These are phyloP conservation scores for Euglossa dilemma DNA, from an alignment of 1,140 invertebrate genomes.

Conservation along the genomic window DNA sequence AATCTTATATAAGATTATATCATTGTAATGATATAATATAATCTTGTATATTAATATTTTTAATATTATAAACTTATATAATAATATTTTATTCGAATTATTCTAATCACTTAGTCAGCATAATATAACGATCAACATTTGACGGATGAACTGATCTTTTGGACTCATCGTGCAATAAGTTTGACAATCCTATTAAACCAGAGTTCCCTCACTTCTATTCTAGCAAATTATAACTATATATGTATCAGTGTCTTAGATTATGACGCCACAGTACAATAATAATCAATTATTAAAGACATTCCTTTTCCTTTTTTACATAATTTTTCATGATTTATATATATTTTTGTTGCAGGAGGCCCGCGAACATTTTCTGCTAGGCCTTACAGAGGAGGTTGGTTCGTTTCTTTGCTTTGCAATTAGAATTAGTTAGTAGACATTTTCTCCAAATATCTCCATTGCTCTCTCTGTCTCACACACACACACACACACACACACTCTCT, in stretches of 20 bases:
- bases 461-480: too few relatives aligned
- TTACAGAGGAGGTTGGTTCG: constrained; percentile 82
- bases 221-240: background rate
- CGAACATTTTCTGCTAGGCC: constrained; percentile 81
- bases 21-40: too few relatives aligned
- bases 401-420: constrained; percentile 79
- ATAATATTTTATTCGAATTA: too few relatives aligned
- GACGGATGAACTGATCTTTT: too few relatives aligned
- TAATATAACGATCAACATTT: too few relatives aligned
- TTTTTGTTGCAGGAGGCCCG: constrained; percentile 82
- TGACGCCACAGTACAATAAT: constrained; percentile 36
- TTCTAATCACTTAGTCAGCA: too few relatives aligned
- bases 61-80: too few relatives aligned
- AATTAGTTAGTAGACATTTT: constrained; percentile 75
- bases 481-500: too few relatives aligned
- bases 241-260: constrained; percentile 20
- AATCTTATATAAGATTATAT: too few relatives aligned
- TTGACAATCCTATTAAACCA: background rate
- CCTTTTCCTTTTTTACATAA: constrained; percentile 73
- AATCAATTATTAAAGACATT: constrained; percentile 58
- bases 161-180: too few relatives aligned
- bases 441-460: constrained; percentile 55
- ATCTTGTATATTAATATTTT: too few relatives aligned
- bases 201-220: background rate
- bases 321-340: constrained; percentile 80